Percentiles rank a stretch among this genome's conserved stretches.
These are phyloP conservation scores for Lepidurus apus DNA, from an alignment of 1,140 invertebrate species.

Conservation along the genomic window DNA sequence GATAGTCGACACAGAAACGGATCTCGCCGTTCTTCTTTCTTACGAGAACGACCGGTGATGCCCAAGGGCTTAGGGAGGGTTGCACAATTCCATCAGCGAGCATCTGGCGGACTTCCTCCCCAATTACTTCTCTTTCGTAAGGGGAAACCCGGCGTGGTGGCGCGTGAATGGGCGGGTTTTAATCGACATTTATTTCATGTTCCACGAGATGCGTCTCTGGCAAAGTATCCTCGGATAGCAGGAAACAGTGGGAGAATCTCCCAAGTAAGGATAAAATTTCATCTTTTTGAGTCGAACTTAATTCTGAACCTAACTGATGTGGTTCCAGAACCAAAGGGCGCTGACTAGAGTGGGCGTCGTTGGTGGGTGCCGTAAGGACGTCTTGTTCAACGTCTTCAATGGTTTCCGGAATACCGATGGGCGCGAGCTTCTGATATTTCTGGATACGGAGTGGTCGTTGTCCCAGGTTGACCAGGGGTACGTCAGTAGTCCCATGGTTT, in stretches of 20 bases:
- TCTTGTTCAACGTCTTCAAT: neutral
- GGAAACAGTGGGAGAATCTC: neutral
- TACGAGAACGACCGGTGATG: constrained; percentile 48
- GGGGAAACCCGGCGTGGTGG: constrained; percentile 31
- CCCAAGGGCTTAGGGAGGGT: constrained; percentile 46
- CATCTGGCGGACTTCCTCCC: constrained; percentile 29
- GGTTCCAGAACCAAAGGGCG: neutral
- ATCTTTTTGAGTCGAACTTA: neutral
- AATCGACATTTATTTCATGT: constrained; percentile 32
- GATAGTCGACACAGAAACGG: constrained; percentile 51
- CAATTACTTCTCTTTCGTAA: constrained; percentile 26
- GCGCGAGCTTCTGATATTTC: neutral
- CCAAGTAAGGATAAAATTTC: neutral
- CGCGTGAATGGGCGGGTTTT: constrained; percentile 16
- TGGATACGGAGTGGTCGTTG: neutral
- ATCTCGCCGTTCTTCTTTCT: constrained; percentile 48
- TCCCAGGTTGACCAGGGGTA: constrained; percentile 26
- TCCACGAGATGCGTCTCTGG: neutral
- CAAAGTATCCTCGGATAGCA: neutral
- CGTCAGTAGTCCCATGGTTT: neutral
- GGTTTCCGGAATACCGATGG: neutral
- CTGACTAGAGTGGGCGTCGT: neutral
- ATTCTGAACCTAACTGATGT: neutral
- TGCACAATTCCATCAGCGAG: constrained; percentile 47
- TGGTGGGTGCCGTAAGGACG: neutral